phyloP scores from a whole-genome alignment of 2,888 invertebrate genomes.

The Conistra vaccinii region DNA sequence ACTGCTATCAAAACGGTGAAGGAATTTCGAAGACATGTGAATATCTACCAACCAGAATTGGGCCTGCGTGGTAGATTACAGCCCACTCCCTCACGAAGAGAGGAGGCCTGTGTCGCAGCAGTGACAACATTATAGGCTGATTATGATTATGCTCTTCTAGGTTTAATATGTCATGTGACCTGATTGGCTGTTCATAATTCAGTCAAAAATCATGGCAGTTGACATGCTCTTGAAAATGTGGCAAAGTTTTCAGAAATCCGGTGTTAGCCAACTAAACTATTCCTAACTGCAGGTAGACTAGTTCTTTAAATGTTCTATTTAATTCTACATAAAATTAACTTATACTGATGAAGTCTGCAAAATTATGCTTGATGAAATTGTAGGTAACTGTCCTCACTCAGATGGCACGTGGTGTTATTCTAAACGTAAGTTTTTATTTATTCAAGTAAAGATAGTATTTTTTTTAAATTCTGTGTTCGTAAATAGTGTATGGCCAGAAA shows the following conservation, averaged over 20 bases:
- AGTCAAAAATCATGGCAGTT: not conserved
- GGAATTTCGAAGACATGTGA: too few species aligned
- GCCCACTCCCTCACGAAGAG: too few species aligned
- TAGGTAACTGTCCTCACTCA: not conserved
- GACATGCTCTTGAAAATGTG: too few species aligned
- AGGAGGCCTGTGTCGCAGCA: too few species aligned
- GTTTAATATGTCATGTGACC: not conserved
- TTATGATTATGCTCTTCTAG: too few species aligned
- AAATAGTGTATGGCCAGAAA: not conserved
- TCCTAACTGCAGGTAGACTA: not conserved
- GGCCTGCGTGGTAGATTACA: too few species aligned
- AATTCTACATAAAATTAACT: not conserved
- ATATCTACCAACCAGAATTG: too few species aligned
- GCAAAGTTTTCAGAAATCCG: not conserved
- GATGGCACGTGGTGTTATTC: not conserved
- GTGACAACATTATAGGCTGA: too few species aligned
- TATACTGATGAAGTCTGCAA: not conserved
- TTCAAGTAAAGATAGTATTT: not conserved
- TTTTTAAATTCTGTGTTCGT: not conserved
- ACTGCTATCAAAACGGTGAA: too few species aligned
- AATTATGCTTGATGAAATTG: not conserved
- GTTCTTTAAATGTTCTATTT: not conserved
- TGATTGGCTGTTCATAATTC: not conserved
- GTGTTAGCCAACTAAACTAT: not conserved
- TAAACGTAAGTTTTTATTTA: not conserved